Base-by-base conservation (phyloP, 2,888 invertebrate species). In the Nemurella pictetii region DNA sequence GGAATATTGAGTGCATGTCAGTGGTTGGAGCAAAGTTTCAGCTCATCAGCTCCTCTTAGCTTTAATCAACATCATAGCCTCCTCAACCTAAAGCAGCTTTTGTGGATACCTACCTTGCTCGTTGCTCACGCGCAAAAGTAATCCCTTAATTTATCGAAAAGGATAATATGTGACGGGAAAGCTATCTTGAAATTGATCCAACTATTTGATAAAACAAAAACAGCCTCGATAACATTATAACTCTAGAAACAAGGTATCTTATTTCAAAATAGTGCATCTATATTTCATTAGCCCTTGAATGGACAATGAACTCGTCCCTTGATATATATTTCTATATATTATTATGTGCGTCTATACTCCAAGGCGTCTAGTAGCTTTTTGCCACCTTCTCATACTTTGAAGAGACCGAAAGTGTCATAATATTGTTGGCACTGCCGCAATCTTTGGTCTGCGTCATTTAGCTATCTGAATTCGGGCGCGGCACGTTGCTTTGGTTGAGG, bases 381-480 rank as follows among this genome's bases (percentile, higher is more conserved):
- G 20, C 55, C 55, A 55, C 55, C 55, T 55, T 55, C 55, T 55
- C 55, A 55, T 55, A 55, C 3, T 55, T 55, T 20, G 7, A 2
- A 75, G 78, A 25, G 30, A 78, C 78, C 78, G 30, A 15, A 20
- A 29, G 78, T 78, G 78, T 30, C 78, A 78, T 55, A 12, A 55
- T 78, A 78, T 78, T 78, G 78, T 28, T 78, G 75, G 75, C 78
- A 28, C n/a, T 4, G 78, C 78, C 30, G 78, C 78, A 78, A 78
- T 78, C 29, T 78, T 29, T 4, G 20, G 20, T 30, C 29, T n/a
- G 28, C 78, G 78, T 30, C 78, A 30, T 78, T 78, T 78, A 29
- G 30, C 30, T 78, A 78, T 30, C 78, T 28, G 30, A 28, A 29
- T 28, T 29, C 78, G 30, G 78, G 29, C 78, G 5, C 28, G 30